These are phyloP conservation scores for Lapara coniferarum DNA, from an alignment of 2,888 invertebrate genomes.

Conservation along the genomic window DNA sequence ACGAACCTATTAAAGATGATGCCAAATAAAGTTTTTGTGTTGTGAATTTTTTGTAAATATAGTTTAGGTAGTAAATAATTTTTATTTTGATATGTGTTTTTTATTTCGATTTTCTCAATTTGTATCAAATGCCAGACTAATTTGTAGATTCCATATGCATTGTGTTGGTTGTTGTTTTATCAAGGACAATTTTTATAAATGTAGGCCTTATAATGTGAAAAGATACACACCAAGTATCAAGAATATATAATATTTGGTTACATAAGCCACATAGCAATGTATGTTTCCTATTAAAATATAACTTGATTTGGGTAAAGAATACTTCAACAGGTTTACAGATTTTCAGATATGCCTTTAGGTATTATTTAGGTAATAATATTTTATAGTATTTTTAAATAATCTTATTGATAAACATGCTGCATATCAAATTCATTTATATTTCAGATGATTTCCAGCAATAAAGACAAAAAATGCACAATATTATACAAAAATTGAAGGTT, in stretches of 20 bases:
- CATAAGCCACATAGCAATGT: too few species aligned
- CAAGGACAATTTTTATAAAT: too few species aligned
- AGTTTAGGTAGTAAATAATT: slow-evolving; percentile 74
- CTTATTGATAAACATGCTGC: not conserved
- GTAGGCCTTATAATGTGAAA: too few species aligned
- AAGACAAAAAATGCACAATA: slow-evolving; percentile 47
- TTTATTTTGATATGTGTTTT: slow-evolving; percentile 54
- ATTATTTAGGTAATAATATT: not conserved
- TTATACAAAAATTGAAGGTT: slow-evolving; percentile 44
- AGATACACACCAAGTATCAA: too few species aligned
- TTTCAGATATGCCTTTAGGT: too few species aligned
- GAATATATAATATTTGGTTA: too few species aligned
- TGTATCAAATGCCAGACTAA: too few species aligned
- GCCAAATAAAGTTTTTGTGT: slow-evolving; percentile 40
- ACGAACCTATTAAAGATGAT: slow-evolving; percentile 87
- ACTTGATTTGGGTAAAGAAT: too few species aligned
- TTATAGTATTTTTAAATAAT: not conserved
- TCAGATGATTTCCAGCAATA: slow-evolving; percentile 37
- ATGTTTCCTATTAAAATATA: too few species aligned
- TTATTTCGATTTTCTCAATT: slow-evolving; percentile 47
- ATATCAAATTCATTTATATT: slow-evolving; percentile 34
- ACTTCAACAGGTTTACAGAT: too few species aligned
- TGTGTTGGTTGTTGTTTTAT: too few species aligned
- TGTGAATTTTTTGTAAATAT: slow-evolving; percentile 68
- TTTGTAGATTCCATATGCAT: too few species aligned